These are phyloP conservation scores for Euschistus heros DNA, from an alignment of 1,140 invertebrate species.

Conservation along the genomic window DNA sequence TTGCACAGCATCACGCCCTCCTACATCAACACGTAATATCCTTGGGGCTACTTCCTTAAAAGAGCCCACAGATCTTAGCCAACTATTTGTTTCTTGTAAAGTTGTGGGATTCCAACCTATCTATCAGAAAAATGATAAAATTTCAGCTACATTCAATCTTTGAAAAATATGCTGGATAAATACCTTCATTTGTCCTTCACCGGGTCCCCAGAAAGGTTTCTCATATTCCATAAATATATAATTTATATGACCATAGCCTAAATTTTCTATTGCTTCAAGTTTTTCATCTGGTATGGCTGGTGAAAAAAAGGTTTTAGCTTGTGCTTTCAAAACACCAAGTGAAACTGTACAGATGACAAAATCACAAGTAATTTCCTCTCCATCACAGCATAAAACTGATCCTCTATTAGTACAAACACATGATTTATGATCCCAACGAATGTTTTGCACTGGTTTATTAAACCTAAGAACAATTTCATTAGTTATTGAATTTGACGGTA, in stretches of 20 bases:
- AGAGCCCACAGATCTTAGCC: background rate
- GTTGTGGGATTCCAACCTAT: background rate
- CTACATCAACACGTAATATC: background rate
- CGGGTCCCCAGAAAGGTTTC: slow-evolving; percentile 57
- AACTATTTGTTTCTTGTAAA: background rate
- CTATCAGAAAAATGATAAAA: background rate
- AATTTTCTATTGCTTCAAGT: slow-evolving; percentile 56
- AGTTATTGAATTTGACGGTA: no score
- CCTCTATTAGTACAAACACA: slow-evolving; percentile 29
- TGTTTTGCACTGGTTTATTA: slow-evolving; percentile 45
- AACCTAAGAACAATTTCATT: slow-evolving; percentile 33
- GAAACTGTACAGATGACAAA: slow-evolving; percentile 74
- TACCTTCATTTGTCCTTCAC: slow-evolving; percentile 28
- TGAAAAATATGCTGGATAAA: background rate
- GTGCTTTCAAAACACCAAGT: slow-evolving; percentile 70
- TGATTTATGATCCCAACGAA: slow-evolving; percentile 47
- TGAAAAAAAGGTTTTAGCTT: slow-evolving; percentile 59
- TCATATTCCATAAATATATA: slow-evolving; percentile 78
- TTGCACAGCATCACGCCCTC: background rate
- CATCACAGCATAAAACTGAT: slow-evolving; percentile 34
- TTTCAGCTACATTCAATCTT: background rate
- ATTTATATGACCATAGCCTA: slow-evolving; percentile 55
- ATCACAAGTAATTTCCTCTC: slow-evolving; percentile 57
- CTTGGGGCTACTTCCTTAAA: background rate
- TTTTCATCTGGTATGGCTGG: slow-evolving; percentile 63